Conservation (phyloP, 2,113 vertebrate species). For the Cryptotis parvus region DNA sequence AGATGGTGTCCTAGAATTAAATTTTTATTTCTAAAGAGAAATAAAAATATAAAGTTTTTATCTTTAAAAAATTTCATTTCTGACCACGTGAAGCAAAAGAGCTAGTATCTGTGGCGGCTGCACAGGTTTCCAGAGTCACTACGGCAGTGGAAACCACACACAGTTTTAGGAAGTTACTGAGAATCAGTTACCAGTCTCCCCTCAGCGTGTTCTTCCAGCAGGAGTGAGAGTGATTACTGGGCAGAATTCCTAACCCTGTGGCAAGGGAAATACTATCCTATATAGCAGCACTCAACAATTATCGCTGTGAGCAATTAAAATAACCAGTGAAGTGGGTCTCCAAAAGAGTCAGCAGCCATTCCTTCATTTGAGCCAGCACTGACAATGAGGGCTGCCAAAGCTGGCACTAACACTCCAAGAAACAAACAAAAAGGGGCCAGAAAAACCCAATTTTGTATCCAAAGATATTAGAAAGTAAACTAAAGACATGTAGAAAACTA, state of each 20-base stretch:
- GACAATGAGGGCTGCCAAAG: slow-evolving; percentile 44
- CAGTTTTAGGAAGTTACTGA: slow-evolving; percentile 4
- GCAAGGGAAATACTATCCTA: slow-evolving; percentile 57
- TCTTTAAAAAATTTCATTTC: slow-evolving; percentile 39
- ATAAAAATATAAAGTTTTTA: slow-evolving; percentile 43
- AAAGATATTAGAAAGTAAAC: slow-evolving; percentile 59
- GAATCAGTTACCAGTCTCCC: slow-evolving; percentile 42
- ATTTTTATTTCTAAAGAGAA: not conserved
- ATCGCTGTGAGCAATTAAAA: slow-evolving; percentile 72
- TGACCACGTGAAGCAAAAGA: slow-evolving; percentile 1
- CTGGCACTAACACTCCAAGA: not conserved
- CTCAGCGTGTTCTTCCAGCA: slow-evolving; percentile 42
- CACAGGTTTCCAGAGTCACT: slow-evolving; percentile 12
- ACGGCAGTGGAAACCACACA: not conserved
- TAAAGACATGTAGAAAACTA: slow-evolving; percentile 42
- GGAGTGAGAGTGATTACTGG: slow-evolving; percentile 50
- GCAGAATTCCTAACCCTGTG: slow-evolving; percentile 56
- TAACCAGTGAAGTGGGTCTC: slow-evolving; percentile 60
- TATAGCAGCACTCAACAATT: slow-evolving; percentile 65
- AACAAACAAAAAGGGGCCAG: slow-evolving; percentile 55
- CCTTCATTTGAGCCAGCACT: slow-evolving; percentile 44
- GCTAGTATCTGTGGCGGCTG: not conserved
- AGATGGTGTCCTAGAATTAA: slow-evolving; percentile 12
- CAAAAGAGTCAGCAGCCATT: slow-evolving; percentile 57
- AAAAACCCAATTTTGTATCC: slow-evolving; percentile 38